Evolutionary conservation across 2,113 vertebrate species (phyloP).

Genomic region (Pao palembangensis): DNA sequence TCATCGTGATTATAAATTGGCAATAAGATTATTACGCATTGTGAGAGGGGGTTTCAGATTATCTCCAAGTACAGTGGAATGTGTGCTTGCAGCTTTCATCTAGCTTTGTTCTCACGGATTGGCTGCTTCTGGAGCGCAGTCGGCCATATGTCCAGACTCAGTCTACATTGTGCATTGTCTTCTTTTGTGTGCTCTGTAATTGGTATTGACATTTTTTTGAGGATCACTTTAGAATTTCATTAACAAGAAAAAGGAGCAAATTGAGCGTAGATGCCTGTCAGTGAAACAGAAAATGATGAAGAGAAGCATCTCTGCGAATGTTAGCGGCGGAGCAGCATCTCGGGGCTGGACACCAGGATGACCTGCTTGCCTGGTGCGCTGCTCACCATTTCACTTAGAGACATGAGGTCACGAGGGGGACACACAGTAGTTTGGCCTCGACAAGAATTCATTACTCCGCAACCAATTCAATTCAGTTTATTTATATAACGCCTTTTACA

Average conservation of each 20-base stretch:
- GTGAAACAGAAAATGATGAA: slow-evolving; percentile 47
- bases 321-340: slow-evolving; percentile 35
- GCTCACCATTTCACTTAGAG: slow-evolving; percentile 72
- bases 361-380: slow-evolving; percentile 51
- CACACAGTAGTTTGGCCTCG: slow-evolving; percentile 49
- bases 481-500: no score
- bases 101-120: background rate
- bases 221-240: slow-evolving; percentile 44
- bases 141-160: background rate
- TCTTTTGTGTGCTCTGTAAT: slow-evolving; percentile 17
- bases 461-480: no score
- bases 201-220: slow-evolving; percentile 41
- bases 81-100: background rate
- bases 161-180: background rate
- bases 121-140: background rate
- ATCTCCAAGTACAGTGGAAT: no score
- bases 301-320: slow-evolving; percentile 39
- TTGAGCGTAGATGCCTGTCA: slow-evolving; percentile 29
- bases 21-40: no score
- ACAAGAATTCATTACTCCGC: slow-evolving; percentile 64
- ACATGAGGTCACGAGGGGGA: slow-evolving; percentile 61
- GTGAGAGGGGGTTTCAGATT: no score
- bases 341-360: slow-evolving; percentile 41
- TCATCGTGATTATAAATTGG: no score
- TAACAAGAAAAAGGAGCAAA: slow-evolving; percentile 50